These are phyloP conservation scores for Ceratoteleas bidentatus DNA, from an alignment of 1,140 invertebrate genomes.

Conservation along the genomic window DNA sequence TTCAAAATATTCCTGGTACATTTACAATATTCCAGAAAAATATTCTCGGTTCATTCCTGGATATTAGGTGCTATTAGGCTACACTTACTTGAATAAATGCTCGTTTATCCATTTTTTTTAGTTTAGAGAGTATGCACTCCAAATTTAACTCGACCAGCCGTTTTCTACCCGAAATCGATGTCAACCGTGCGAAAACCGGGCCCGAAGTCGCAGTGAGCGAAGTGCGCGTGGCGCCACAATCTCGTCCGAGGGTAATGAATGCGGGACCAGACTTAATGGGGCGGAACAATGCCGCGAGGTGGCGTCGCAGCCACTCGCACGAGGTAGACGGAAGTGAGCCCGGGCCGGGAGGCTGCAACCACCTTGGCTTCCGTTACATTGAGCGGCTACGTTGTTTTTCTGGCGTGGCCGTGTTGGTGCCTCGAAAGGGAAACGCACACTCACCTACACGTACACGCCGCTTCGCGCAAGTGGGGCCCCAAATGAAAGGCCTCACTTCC, in stretches of 20 bases:
- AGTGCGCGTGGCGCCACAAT: constrained; percentile 44
- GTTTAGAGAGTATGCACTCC: no score
- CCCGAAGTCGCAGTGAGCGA: background rate
- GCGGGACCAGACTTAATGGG: constrained; percentile 50
- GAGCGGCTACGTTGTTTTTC: constrained; percentile 53
- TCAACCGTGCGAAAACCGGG: background rate
- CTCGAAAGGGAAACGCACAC: constrained; percentile 43
- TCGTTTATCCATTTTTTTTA: no score
- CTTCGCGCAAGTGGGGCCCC: constrained; percentile 55
- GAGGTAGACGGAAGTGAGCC: constrained; percentile 76
- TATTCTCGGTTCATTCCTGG: no score
- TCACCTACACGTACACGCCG: constrained; percentile 30
- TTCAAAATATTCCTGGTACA: no score
- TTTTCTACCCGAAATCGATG: background rate
- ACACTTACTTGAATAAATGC: no score
- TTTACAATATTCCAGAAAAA: no score
- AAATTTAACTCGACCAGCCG: no score
- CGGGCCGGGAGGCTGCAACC: constrained; percentile 79
- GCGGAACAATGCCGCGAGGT: constrained; percentile 48
- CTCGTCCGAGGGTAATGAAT: constrained; percentile 41
- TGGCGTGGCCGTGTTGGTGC: constrained; percentile 27
- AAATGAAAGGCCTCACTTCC: constrained; percentile 68
- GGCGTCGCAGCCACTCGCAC: constrained; percentile 22
- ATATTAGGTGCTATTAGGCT: no score
- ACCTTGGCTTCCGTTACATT: constrained; percentile 82